Evolutionary conservation across 2,113 vertebrate species (phyloP), one percentile per base, ranked within the genome.

Genomic region (Caranx ignobilis): DNA sequence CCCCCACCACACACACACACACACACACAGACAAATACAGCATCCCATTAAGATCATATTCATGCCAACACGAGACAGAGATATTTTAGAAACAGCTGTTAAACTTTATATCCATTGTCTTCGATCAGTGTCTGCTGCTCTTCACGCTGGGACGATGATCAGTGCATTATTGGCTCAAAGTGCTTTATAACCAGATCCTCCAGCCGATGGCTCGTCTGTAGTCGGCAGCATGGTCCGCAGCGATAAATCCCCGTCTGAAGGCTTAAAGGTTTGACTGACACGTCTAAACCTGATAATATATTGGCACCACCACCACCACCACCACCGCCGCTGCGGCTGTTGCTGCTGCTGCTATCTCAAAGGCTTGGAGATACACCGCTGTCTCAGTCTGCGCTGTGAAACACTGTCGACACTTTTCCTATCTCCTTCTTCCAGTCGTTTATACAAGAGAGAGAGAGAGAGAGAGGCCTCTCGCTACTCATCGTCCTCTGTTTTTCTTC

Each of bases 101-200:
- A 55, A 31, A 35, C 8, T 45, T 71, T 50, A 19, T 50, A 73
- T 8, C 47, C 41, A 1, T 64, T 6, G 47, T 75, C 52, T 77
- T 62, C 11, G 3, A 13, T 75, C 50, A 5, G 54, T 55, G 60
- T 72, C 60, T 56, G 85, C 83, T 88, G 73, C 72, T 81, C 35
- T 75, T 26, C 26, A 41, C 32, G 61, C 59, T 5, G 26, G 71
- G 69, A 74, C 47, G 10, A 61, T 15, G 35, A 88, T 79, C 75
- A 79, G 90, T 91, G 90, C 91, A 81, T 94, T 92, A 93, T 75
- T 74, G 90, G 79, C 91, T 91, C 83, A 84, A 93, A 94, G 93
- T 93, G 93, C 91, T 95, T 94, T 94, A 92, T 82, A 72, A 77
- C 82, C 79, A 16, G 34, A 79, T 82, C 73, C 74, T 83, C 59